Conservation (phyloP, 2,113 vertebrate species). For the Anhinga anhinga region DNA sequence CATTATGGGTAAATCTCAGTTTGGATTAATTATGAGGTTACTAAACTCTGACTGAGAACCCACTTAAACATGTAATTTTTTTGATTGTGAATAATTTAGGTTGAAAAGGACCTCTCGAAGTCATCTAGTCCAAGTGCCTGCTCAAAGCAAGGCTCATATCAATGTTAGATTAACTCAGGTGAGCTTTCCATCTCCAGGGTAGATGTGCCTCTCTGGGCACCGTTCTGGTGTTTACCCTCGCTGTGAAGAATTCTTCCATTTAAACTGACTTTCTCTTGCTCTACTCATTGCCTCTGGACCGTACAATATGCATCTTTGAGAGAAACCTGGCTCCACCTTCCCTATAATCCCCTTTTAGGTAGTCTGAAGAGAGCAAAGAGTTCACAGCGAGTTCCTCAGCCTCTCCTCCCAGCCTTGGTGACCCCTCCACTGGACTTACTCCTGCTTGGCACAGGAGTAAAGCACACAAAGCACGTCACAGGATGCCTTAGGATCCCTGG, state of each 20-base stretch:
- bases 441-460: not conserved
- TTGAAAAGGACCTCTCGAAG: not conserved
- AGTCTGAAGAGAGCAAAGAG: not conserved
- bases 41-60: not conserved
- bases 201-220: not conserved
- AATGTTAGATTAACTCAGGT: not conserved
- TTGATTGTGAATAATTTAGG: not conserved
- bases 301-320: not conserved
- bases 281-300: not conserved
- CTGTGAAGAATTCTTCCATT: not conserved
- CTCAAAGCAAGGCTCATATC: not conserved
- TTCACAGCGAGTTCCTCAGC: not conserved
- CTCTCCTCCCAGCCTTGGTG: not conserved
- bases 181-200: not conserved
- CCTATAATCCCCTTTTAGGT: not conserved
- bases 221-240: accelerated
- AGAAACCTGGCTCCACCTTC: not conserved
- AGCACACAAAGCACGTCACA: not conserved
- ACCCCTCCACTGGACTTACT: not conserved
- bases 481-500: not conserved
- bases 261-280: not conserved
- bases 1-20: not conserved
- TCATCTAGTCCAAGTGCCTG: not conserved
- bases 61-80: not conserved
- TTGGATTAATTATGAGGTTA: not conserved